Percentiles rank a stretch among this genome's conserved stretches.
Conservation (phyloP, 35 echinoderm and acorn worm species). For the Anneissia japonica region DNA sequence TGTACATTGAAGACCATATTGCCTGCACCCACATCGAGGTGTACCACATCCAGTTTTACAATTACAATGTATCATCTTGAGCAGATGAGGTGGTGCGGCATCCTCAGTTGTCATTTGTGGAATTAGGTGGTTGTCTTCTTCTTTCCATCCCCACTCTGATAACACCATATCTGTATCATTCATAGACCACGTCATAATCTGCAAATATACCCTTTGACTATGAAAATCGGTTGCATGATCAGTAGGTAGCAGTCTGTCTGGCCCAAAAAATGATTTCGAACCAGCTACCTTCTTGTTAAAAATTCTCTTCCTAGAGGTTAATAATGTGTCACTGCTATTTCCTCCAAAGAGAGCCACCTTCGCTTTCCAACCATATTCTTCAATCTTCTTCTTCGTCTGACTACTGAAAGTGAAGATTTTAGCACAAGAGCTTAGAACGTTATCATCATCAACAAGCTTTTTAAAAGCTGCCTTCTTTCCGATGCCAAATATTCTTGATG, state of each 20-base stretch:
- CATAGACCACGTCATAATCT: conserved; percentile 1
- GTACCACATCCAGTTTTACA: conserved; percentile 1
- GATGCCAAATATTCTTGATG: conserved; percentile 49
- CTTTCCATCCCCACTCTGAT: conserved; percentile 24
- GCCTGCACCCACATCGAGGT: conserved; percentile 3
- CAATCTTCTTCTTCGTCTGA: no score
- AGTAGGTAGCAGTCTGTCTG: conserved; percentile 42
- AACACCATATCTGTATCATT: conserved; percentile 4
- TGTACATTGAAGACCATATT: conserved; percentile 8
- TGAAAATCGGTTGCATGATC: conserved; percentile 19
- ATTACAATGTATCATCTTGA: conserved; percentile 21
- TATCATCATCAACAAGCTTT: conserved; percentile 38
- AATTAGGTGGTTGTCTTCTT: background rate
- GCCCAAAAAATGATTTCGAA: conserved; percentile 34
- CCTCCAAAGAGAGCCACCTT: no score
- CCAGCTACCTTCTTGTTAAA: conserved; percentile 5
- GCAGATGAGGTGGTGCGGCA: background rate
- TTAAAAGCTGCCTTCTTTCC: conserved; percentile 47
- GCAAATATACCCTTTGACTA: conserved; percentile 16
- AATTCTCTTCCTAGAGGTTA: conserved; percentile 4
- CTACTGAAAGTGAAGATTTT: conserved; percentile 7
- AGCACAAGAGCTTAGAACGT: background rate
- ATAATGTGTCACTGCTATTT: background rate
- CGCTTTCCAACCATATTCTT: no score
- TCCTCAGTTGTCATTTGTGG: background rate